Evolutionary conservation across 53 echinoderm and acorn worm genomes (phyloP).

Genomic region (Arbacia lixula): DNA sequence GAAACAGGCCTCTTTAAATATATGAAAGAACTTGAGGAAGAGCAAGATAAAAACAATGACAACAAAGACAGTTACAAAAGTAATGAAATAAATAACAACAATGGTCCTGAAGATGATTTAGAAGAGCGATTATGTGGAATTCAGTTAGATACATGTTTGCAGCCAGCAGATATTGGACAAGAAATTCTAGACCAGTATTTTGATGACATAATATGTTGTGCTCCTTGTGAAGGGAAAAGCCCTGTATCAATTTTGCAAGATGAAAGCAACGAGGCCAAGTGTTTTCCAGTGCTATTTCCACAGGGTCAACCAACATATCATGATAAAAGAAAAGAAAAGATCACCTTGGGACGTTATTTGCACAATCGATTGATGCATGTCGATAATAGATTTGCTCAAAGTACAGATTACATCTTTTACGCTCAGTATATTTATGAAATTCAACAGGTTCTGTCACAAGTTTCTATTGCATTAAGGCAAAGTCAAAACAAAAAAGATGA

Average conservation of each 20-base stretch:
- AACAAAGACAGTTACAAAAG: not conserved
- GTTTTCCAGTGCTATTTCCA: slow-evolving; percentile 69
- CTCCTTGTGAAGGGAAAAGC: slow-evolving; percentile 77
- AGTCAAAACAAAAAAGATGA: too few species aligned
- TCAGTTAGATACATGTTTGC: slow-evolving; percentile 55
- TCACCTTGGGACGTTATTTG: slow-evolving; percentile 68
- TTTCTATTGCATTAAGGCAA: too few species aligned
- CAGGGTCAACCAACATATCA: slow-evolving; percentile 63
- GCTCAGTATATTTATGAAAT: too few species aligned
- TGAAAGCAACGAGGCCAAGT: slow-evolving; percentile 60
- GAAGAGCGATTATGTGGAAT: slow-evolving; percentile 56
- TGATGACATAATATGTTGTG: slow-evolving; percentile 56
- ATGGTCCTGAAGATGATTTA: slow-evolving; percentile 8
- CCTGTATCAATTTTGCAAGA: slow-evolving; percentile 67
- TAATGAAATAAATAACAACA: not conserved
- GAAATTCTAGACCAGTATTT: slow-evolving; percentile 46
- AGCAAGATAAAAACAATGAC: not conserved
- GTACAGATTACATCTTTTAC: too few species aligned
- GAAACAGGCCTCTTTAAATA: too few species aligned
- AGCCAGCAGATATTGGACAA: slow-evolving; percentile 64
- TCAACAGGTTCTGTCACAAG: too few species aligned
- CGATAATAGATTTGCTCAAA: slow-evolving; percentile 70
- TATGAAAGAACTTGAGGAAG: not conserved
- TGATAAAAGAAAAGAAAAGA: slow-evolving; percentile 48
- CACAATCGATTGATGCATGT: slow-evolving; percentile 62